A percentile compares a stretch with the other conserved stretches of the same genome.
These are phyloP conservation scores for Heliconius himera DNA, from an alignment of 1,140 invertebrate genomes.

Conservation along the genomic window DNA sequence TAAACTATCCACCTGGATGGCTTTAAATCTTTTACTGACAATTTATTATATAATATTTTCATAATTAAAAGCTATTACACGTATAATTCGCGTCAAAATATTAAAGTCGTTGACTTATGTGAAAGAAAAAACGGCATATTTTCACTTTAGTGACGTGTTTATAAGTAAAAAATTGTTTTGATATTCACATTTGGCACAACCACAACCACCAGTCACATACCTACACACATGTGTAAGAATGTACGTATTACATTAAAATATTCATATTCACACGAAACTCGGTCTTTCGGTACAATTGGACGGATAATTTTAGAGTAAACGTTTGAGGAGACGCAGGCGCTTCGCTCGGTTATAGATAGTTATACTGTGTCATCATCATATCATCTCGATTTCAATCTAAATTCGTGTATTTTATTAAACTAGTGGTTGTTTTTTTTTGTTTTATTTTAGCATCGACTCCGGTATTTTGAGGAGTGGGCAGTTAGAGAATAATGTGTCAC, in stretches of 20 bases:
- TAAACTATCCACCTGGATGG: no score
- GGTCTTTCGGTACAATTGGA: conserved; percentile 46
- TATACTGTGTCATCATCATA: conserved; percentile 33
- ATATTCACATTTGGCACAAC: conserved; percentile 25
- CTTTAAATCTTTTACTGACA: no score
- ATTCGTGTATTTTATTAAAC: background rate
- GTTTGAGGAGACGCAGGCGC: conserved; percentile 45
- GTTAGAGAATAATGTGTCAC: background rate
- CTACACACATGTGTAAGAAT: background rate
- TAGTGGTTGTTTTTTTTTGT: background rate
- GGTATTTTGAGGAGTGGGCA: background rate
- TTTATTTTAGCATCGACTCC: background rate
- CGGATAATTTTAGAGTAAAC: conserved; percentile 59
- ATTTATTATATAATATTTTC: background rate
- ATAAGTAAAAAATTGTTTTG: conserved; percentile 20
- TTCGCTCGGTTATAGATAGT: conserved; percentile 48
- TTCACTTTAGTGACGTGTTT: background rate
- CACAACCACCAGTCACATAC: background rate
- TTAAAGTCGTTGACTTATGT: background rate
- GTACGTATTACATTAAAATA: background rate
- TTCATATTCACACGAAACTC: conserved; percentile 14
- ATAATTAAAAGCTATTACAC: background rate
- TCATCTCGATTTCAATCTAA: conserved; percentile 23
- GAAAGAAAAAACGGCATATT: background rate
- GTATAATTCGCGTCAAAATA: background rate